phyloP scores from a whole-genome alignment of 23 tunicate genomes.

The Corella eumyota region DNA sequence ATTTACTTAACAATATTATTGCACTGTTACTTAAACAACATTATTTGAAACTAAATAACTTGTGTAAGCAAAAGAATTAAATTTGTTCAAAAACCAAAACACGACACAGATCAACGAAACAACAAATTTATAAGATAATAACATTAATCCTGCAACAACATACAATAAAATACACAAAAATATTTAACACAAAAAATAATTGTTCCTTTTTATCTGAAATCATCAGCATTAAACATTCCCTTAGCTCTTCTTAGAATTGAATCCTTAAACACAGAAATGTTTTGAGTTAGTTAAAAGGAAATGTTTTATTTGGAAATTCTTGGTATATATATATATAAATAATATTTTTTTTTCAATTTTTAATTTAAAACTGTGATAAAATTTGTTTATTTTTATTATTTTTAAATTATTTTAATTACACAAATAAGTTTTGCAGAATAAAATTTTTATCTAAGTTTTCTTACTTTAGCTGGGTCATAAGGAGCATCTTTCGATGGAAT shows the following conservation, averaged over 20 bases:
- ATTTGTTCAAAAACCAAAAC: not conserved
- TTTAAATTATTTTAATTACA: no score
- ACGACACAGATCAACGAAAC: not conserved
- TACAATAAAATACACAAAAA: not conserved
- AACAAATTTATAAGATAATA: not conserved
- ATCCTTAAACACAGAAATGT: conserved; percentile 40
- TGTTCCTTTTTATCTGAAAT: conserved; percentile 45
- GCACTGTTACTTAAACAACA: not conserved
- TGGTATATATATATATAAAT: no score
- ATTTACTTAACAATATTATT: no score
- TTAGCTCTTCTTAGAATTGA: conserved; percentile 80
- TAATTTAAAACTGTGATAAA: no score
- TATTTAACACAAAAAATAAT: not conserved
- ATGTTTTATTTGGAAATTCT: not conserved
- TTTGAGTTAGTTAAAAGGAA: not conserved
- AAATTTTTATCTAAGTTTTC: no score
- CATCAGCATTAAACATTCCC: conserved; percentile 94
- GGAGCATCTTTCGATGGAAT: conserved; percentile 99
- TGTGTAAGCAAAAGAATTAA: not conserved
- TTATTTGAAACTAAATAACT: not conserved
- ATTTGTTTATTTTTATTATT: no score
- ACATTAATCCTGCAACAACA: not conserved
- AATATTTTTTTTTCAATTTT: no score
- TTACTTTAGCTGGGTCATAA: conserved; percentile 88
- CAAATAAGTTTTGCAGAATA: no score